Conservation (phyloP, 2,797 vertebrate genomes). For the Sebastes miniatus region DNA sequence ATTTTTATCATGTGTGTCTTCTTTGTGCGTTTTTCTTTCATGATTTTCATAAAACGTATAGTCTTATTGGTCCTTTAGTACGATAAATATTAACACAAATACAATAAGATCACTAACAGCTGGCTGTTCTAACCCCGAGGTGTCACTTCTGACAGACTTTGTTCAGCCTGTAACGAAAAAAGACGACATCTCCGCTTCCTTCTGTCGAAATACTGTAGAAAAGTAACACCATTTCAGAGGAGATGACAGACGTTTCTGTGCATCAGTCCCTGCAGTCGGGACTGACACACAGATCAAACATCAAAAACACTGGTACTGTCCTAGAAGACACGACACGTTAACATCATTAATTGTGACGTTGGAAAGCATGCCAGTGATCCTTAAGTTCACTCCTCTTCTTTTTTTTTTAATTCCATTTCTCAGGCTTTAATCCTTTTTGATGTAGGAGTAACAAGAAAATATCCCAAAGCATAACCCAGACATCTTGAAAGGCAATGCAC, state of each 20-base stretch:
- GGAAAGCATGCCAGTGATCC: conserved; percentile 36
- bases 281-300: conserved; percentile 34
- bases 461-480: conserved; percentile 42
- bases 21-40: conserved; percentile 35
- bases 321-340: conserved; percentile 35
- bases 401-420: conserved; percentile 31
- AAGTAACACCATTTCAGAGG: conserved; percentile 29
- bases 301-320: conserved; percentile 65
- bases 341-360: conserved; percentile 52
- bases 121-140: conserved; percentile 4
- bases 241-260: conserved; percentile 14
- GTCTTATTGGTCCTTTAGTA: background rate
- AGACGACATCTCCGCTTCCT: background rate
- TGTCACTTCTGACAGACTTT: conserved; percentile 27
- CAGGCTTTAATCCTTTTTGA: conserved; percentile 44
- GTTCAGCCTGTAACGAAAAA: conserved; percentile 12
- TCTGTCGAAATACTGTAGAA: conserved; percentile 27
- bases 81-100: conserved; percentile 38
- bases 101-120: conserved; percentile 14
- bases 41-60: conserved; percentile 12
- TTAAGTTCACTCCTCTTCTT: conserved; percentile 39
- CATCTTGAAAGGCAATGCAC: conserved; percentile 28
- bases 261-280: conserved; percentile 10
- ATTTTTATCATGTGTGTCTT: conserved; percentile 18
- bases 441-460: conserved; percentile 34